A percentile compares a stretch with the other conserved stretches of the same genome.
These are phyloP conservation scores for Globia sparganii DNA, from an alignment of 2,888 invertebrate genomes.

Conservation along the genomic window DNA sequence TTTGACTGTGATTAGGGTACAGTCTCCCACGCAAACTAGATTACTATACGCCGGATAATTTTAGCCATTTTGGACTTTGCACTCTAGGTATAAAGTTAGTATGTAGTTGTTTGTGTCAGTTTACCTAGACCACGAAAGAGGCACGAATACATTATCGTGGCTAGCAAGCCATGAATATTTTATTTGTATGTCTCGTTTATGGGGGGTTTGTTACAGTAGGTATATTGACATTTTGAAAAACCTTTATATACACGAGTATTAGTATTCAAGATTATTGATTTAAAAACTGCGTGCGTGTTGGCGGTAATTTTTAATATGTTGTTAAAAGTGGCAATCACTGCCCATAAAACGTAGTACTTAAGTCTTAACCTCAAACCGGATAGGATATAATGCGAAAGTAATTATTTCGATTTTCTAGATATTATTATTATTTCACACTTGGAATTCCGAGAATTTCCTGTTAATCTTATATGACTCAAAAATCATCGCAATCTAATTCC, in stretches of 20 bases:
- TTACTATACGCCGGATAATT: slow-evolving; percentile 43
- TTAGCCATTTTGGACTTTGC: slow-evolving; percentile 58
- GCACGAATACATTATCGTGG: slow-evolving; percentile 68
- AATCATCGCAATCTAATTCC: slow-evolving; percentile 29
- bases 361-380: neutral
- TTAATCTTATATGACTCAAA: slow-evolving; percentile 28
- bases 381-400: neutral
- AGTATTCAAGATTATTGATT: slow-evolving; percentile 24
- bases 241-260: slow-evolving; percentile 5
- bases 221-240: slow-evolving; percentile 20
- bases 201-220: slow-evolving; percentile 29
- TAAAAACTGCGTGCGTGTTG: neutral
- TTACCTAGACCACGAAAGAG: slow-evolving; percentile 61
- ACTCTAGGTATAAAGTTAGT: slow-evolving; percentile 50
- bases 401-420: neutral
- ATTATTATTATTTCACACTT: slow-evolving; percentile 5
- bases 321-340: slow-evolving; percentile 5
- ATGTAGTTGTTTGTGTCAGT: slow-evolving; percentile 43
- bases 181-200: slow-evolving; percentile 62
- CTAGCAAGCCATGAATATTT: slow-evolving; percentile 75
- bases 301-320: slow-evolving; percentile 2
- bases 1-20: slow-evolving; percentile 62
- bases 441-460: slow-evolving; percentile 37
- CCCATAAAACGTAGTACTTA: neutral
- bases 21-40: slow-evolving; percentile 59